Percentiles rank a stretch among this genome's conserved stretches.
These are phyloP conservation scores for Lethrus apterus DNA, from an alignment of 1,140 invertebrate species.

Conservation along the genomic window DNA sequence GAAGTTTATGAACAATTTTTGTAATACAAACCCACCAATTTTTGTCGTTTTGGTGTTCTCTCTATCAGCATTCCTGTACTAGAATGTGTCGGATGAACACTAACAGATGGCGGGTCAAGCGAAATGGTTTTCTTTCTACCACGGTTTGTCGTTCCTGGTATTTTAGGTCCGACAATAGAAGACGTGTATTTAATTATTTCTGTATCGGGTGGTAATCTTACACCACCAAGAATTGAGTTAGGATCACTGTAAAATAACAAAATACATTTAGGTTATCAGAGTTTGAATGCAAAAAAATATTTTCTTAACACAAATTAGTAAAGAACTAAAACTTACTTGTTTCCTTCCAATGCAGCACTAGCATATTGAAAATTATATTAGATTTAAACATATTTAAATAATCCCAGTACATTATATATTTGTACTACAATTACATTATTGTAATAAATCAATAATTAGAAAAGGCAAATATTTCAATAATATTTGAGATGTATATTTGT, in stretches of 20 bases:
- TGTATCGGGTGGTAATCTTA: slow-evolving; percentile 76
- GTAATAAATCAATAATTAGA: no score
- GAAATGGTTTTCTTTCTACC: slow-evolving; percentile 82
- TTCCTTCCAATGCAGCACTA: slow-evolving; percentile 58
- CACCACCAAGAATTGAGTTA: slow-evolving; percentile 68
- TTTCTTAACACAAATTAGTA: neutral
- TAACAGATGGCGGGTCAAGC: slow-evolving; percentile 69
- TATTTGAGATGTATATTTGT: neutral
- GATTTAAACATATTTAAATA: no score
- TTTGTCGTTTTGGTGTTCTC: slow-evolving; percentile 47
- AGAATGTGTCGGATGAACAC: slow-evolving; percentile 46
- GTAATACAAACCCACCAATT: slow-evolving; percentile 27
- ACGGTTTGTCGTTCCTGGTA: slow-evolving; percentile 71
- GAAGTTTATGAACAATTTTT: neutral
- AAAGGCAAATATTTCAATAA: no score
- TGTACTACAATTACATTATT: no score
- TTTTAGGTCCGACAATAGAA: slow-evolving; percentile 72
- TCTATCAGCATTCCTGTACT: slow-evolving; percentile 42
- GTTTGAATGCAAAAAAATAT: neutral
- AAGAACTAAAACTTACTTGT: slow-evolving; percentile 41
- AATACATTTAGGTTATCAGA: neutral
- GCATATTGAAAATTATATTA: no score
- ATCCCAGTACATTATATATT: no score
- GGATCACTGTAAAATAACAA: slow-evolving; percentile 54
- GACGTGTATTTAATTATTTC: slow-evolving; percentile 86